Evolutionary conservation across 2,113 vertebrate genomes (phyloP).

Genomic region (Lasiurus cinereus): DNA sequence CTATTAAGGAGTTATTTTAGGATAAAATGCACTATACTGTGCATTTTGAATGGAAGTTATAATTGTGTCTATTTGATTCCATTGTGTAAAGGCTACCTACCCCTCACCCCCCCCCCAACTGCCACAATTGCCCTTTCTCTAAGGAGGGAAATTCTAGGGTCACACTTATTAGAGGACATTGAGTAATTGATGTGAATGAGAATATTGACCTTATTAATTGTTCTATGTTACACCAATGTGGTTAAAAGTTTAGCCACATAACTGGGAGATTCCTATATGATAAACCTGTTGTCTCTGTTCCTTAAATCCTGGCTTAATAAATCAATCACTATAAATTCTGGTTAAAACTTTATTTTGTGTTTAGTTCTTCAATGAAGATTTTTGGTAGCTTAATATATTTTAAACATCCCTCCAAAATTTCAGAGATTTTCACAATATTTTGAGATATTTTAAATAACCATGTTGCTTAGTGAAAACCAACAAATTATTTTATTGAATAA

Average conservation of each 20-base stretch:
- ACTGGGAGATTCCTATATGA: background rate
- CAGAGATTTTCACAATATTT: background rate
- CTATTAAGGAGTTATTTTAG: background rate
- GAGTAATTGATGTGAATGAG: background rate
- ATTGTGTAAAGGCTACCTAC: background rate
- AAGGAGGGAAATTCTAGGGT: background rate
- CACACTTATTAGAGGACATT: background rate
- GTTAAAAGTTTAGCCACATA: background rate
- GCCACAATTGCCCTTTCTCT: background rate
- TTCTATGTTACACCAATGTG: background rate
- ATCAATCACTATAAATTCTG: background rate
- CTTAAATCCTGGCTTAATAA: conserved; percentile 7
- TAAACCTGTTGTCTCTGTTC: background rate
- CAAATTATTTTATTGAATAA: background rate
- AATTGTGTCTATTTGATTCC: background rate
- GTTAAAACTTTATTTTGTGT: background rate
- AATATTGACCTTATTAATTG: conserved; percentile 1
- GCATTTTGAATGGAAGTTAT: background rate
- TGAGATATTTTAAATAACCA: background rate
- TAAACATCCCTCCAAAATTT: background rate
- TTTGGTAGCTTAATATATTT: background rate
- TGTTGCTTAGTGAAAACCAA: background rate
- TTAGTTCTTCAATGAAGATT: conserved; percentile 3
- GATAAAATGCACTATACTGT: background rate
- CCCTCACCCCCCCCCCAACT: background rate